Percentiles rank a stretch among this genome's conserved stretches.
Evolutionary conservation across 2,113 vertebrate genomes (phyloP).

Genomic region (Pseudorectes ferrugineus): DNA sequence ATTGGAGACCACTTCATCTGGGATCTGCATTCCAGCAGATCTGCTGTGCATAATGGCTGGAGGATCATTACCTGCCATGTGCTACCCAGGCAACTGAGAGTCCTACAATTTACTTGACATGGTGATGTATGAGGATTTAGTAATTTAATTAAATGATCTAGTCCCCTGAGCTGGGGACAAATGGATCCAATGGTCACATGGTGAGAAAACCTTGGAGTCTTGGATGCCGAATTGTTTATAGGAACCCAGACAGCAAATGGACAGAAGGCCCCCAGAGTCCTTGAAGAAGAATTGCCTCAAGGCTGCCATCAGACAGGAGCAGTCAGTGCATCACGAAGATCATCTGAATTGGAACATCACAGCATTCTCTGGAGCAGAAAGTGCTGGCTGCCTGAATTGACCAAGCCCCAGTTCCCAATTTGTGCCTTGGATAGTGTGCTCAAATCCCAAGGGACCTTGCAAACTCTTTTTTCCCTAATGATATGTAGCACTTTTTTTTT

Average conservation of each 20-base stretch:
- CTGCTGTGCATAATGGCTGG: accelerated
- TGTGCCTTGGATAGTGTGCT: not conserved
- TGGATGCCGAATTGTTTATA: not conserved
- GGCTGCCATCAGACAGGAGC: not conserved
- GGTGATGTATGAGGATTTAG: not conserved
- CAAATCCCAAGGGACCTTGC: not conserved
- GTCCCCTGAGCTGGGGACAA: not conserved
- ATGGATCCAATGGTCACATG: not conserved
- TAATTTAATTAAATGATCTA: too few relatives aligned
- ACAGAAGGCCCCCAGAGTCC: not conserved
- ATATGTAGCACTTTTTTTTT: too few relatives aligned
- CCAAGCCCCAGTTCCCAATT: not conserved
- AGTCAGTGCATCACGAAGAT: not conserved
- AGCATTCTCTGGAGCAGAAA: not conserved
- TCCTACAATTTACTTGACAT: not conserved
- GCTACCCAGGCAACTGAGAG: not conserved
- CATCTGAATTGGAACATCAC: not conserved
- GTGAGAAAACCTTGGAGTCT: not conserved
- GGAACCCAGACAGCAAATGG: not conserved
- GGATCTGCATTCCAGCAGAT: not conserved
- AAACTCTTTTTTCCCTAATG: not conserved
- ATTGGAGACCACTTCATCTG: not conserved
- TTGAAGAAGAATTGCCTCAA: not conserved
- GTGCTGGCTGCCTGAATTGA: not conserved
- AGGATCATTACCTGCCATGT: not conserved